Evolutionary conservation across 2,797 vertebrate species (phyloP), one percentile per base, ranked within the genome.

Genomic region (Brachyalestes nurse): DNA sequence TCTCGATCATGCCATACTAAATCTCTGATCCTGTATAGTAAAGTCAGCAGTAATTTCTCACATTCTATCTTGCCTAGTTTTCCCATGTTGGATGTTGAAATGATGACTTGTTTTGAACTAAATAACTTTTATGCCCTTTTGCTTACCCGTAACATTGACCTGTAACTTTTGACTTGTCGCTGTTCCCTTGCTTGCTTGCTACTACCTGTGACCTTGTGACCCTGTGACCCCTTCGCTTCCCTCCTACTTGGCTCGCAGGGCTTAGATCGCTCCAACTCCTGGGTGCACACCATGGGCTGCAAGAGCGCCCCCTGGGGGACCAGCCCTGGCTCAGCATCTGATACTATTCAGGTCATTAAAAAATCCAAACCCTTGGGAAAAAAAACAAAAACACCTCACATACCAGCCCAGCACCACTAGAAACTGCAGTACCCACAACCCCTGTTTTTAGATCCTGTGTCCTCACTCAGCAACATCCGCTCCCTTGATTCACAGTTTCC

Each of bases 241-340:
- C 75, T 82, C 81, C 73, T 91, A 91, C 91, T 85, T 81, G 81
- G 73, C 81, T 85, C 62, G 89, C 96, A 99, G 98, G 98, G 98
- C 90, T 97, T 99, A 96, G 97, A 99, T 94, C 98, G 98, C 95
- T 99, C 97, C 97, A 99, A 99, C 97, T 99, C 98, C 95, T 99
- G 98, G 98, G 98, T 99, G 93, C 96, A 99, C 96, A 97, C 98
- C 94, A 97, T 97, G 95, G 97, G 96, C 95, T 96, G 96, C 95
- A 98, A 97, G 95, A 96, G 96, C 91, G 95, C 95, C 94, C 96
- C 97, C 95, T 99, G 97, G 98, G 97, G 97, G 96, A 95, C 97
- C 96, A 97, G 97, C 95, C 97, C 96, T 89, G 97, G 96, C 93
- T 97, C 97, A 90, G 95, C 96, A 95, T 94, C 97, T 94, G 97